Base-by-base conservation (phyloP, 1,140 invertebrate genomes). In the Popillia japonica region DNA sequence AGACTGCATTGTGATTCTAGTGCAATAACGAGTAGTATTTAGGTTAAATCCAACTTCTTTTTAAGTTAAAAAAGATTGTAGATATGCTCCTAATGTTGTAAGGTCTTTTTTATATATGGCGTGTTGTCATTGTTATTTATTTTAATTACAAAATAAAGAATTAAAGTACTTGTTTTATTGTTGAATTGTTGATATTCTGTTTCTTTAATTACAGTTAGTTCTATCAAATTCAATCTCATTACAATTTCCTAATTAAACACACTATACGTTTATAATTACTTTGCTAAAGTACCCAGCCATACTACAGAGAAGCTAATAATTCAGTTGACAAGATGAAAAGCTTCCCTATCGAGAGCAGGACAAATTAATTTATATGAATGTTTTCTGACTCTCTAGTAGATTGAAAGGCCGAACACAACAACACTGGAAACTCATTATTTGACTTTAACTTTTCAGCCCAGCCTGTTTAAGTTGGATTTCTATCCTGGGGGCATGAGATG, bases 1-100 rank as follows among this genome's bases (percentile, higher is more conserved):
- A 68, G 61, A 68, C 61, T 68, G 61, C 61, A 68, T 68, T 68
- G 61, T 68, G 61, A 68, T 68, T 68, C 61, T 68, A 68, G 61
- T 68, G 61, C 61, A 68, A 68, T 68, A 68, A 68, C n/a, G 17
- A 55, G 17, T 55, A 55, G 48, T 17, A 17, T n/a, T 17, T 55
- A 55, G 17, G 48, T 55, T 55, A 55, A 17, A 17, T 55, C 17
- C 17, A n/a, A 55, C 17, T 17, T 55, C 14, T 27, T 68, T 68
- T 9, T 68, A 68, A 22, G 61, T 55, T n/a, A n/a, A 17, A 55
- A 55, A 17, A n/a, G 6, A n/a, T 55, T 17, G 6, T 55, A 17
- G 48, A 55, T 17, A 17, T 55, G 17, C 17, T 55, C 17, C 14
- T 55, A 55, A 55, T 17, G 48, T 55, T 3, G n/a, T 55, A 17